These are phyloP conservation scores for Sminthurides bifidus DNA, from an alignment of 1,140 invertebrate genomes.

Conservation along the genomic window DNA sequence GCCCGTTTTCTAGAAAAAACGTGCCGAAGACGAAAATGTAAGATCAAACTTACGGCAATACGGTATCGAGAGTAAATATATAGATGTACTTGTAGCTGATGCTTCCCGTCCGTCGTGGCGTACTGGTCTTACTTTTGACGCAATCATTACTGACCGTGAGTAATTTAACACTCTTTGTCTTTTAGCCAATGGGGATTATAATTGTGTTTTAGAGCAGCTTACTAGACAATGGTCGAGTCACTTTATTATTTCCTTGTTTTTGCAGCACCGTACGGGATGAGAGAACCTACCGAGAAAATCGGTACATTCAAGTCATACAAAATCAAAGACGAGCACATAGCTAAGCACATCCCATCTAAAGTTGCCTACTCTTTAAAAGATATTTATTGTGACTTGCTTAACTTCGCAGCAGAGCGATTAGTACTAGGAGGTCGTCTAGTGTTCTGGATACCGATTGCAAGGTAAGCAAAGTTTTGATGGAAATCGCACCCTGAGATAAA, in stretches of 20 bases:
- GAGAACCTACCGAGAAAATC: slow-evolving; percentile 77
- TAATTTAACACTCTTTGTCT: slow-evolving; percentile 30
- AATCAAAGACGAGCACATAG: slow-evolving; percentile 49
- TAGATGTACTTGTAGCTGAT: slow-evolving; percentile 83
- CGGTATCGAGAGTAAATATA: slow-evolving; percentile 54
- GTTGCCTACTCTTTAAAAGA: slow-evolving; percentile 68
- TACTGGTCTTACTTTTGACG: slow-evolving; percentile 56
- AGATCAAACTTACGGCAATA: slow-evolving; percentile 77
- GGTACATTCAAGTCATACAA: slow-evolving; percentile 45
- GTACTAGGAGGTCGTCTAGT: slow-evolving; percentile 64
- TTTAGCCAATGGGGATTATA: slow-evolving; percentile 11
- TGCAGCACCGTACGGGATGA: slow-evolving; percentile 86
- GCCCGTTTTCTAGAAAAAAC: slow-evolving; percentile 45
- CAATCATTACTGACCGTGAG: slow-evolving; percentile 91
- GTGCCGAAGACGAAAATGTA: slow-evolving; percentile 73
- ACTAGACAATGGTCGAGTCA: neutral
- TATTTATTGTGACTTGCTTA: slow-evolving; percentile 69
- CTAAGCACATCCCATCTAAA: slow-evolving; percentile 70
- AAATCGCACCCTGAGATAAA: neutral
- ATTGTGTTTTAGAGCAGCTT: neutral
- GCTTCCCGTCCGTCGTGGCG: slow-evolving; percentile 72
- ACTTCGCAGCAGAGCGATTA: slow-evolving; percentile 66
- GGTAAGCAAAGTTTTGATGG: slow-evolving; percentile 40
- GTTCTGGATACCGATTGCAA: slow-evolving; percentile 81
- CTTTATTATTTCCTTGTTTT: slow-evolving; percentile 33